Evolutionary conservation across 2,888 invertebrate genomes (phyloP), one percentile per base, ranked within the genome.

Genomic region (Tenthredo distinguenda): DNA sequence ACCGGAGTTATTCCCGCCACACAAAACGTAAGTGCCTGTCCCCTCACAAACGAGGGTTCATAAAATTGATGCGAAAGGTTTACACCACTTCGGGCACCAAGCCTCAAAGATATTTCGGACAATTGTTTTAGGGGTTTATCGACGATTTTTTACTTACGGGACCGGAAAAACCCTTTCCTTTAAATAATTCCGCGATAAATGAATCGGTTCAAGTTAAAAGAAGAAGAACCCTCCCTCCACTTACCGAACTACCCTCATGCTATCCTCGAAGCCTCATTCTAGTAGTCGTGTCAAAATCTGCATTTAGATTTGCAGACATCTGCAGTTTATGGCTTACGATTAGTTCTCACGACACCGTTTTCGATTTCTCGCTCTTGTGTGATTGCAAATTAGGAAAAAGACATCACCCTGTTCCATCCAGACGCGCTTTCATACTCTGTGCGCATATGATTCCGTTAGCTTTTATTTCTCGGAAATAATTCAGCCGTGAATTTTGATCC

Each of bases 11-110:
- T 74, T 74, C 74, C 43, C 74, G 15, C 21, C 21, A 21, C 40
- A 74, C 74, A 43, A 74, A 74, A 40, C 43, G 40, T 43, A 40
- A 74, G 74, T 74, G 74, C 26, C 55, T 43, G 43, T 74, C 74
- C 43, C 26, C 74, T 43, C 21, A 21, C 74, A 74, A 43, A 43
- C 74, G 74, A 74, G 74, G 74, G 43, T 74, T 40, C 43, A 43
- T 26, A 43, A 74, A 74, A 74, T 43, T 43, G 34, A 72, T 72
- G 74, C 74, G 18, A 43, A 74, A 40, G 74, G 43, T 74, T 74
- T 74, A 43, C 74, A 21, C 21, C 43, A 26, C 21, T 43, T 21
- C 5, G 47, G 10, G 43, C 43, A 74, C 74, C 21, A 43, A 26
- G 74, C 37, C 31, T 72, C 71, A n/a, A n/a, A 72, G 34, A 72